Conservation (phyloP, 2,113 vertebrate species). For the Brachypteracias leptosomus region DNA sequence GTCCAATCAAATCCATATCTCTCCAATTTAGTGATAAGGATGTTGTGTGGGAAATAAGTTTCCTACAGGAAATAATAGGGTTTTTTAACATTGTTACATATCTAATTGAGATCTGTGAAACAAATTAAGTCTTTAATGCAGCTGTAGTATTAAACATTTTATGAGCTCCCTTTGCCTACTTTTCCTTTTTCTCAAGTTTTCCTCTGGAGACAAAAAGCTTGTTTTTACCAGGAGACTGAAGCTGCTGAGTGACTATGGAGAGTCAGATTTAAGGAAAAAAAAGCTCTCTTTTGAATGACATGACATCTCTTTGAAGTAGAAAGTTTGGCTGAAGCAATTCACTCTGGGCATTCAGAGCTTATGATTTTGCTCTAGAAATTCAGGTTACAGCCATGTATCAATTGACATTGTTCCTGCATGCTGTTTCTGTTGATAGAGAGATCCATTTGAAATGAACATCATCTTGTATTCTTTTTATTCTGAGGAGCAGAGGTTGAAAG, state of each 20-base stretch:
- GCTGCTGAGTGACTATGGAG: background rate
- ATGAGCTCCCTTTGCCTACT: background rate
- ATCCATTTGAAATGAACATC: accelerated
- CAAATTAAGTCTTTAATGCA: background rate
- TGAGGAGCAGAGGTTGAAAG: background rate
- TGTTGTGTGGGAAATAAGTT: background rate
- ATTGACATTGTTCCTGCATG: background rate
- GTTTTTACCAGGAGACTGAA: background rate
- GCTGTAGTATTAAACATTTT: background rate
- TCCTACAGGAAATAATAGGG: background rate
- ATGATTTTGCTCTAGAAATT: background rate
- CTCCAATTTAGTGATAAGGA: background rate
- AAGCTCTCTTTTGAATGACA: background rate
- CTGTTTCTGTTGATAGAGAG: background rate
- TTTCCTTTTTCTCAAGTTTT: background rate
- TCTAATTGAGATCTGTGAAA: background rate
- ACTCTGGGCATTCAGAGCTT: background rate
- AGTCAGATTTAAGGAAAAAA: background rate
- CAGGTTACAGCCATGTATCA: background rate
- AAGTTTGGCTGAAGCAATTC: background rate
- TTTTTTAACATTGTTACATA: background rate
- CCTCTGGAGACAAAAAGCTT: background rate
- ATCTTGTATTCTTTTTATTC: background rate
- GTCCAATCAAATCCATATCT: background rate
- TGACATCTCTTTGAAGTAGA: background rate